Percentiles rank a stretch among this genome's conserved stretches.
Conservation (phyloP, 2,888 invertebrate genomes). For the Gryllus longicercus region DNA sequence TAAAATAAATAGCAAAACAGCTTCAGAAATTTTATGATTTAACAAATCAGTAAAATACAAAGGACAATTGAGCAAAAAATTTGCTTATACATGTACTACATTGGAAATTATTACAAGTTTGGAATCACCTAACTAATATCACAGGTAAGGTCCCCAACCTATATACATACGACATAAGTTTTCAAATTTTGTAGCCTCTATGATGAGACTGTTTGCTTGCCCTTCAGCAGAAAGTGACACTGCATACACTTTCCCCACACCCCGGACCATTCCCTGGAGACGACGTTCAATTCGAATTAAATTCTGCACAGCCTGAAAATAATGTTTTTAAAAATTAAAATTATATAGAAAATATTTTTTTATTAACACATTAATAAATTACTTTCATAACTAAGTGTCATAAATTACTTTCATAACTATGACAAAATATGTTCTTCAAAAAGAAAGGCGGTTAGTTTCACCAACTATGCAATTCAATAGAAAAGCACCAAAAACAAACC, state of each 20-base stretch:
- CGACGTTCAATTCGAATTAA: constrained; percentile 80
- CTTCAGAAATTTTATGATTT: no score
- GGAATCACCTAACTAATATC: neutral
- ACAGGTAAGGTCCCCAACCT: constrained; percentile 84
- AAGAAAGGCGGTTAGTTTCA: no score
- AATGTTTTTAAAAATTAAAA: neutral
- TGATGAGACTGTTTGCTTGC: constrained; percentile 87
- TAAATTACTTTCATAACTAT: no score
- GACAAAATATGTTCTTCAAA: no score
- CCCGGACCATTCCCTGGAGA: constrained; percentile 72
- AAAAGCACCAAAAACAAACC: no score
- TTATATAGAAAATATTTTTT: no score
- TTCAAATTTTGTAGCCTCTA: constrained; percentile 82
- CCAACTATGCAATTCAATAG: no score
- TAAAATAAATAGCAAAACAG: no score
- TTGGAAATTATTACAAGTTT: neutral
- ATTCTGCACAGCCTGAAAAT: constrained; percentile 68
- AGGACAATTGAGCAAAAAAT: no score
- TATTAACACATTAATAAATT: no score
- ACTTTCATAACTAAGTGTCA: no score
- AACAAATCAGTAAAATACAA: no score
- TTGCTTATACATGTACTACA: neutral
- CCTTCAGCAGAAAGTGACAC: constrained; percentile 87
- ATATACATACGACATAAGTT: constrained; percentile 95
- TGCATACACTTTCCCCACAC: constrained; percentile 58